phyloP scores from a whole-genome alignment of 2,797 vertebrate species.

The Myotis findleyi region DNA sequence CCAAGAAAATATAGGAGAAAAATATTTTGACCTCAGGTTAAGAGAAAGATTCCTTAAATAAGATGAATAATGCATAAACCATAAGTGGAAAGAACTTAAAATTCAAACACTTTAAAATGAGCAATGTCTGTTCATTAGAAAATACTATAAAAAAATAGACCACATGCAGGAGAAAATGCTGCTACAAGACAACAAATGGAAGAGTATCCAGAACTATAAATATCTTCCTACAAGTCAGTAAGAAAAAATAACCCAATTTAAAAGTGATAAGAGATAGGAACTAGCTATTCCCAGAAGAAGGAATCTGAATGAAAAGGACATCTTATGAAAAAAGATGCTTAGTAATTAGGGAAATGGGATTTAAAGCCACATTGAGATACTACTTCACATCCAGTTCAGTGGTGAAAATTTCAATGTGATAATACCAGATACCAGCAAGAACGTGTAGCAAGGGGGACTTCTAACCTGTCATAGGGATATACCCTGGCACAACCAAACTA shows the following conservation, averaged over 20 bases:
- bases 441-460: neutral
- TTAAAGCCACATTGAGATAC: neutral
- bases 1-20: constrained; percentile 8
- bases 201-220: neutral
- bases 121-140: constrained; percentile 32
- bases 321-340: constrained; percentile 16
- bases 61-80: neutral
- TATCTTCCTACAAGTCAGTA: constrained; percentile 10
- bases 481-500: neutral
- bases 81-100: constrained; percentile 27
- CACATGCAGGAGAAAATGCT: constrained; percentile 27
- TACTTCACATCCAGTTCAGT: neutral
- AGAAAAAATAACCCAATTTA: constrained; percentile 5
- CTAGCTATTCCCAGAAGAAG: constrained; percentile 8
- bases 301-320: neutral
- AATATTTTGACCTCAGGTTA: constrained; percentile 14
- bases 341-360: constrained; percentile 15
- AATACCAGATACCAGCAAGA: constrained; percentile 8
- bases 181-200: constrained; percentile 10
- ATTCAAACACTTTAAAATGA: constrained; percentile 41
- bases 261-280: constrained; percentile 34
- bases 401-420: neutral
- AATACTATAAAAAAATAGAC: neutral
- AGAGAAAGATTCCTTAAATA: constrained; percentile 3
- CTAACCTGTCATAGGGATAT: neutral